phyloP scores from a whole-genome alignment of 2,113 vertebrate species.

The Phaethornis superciliosus region DNA sequence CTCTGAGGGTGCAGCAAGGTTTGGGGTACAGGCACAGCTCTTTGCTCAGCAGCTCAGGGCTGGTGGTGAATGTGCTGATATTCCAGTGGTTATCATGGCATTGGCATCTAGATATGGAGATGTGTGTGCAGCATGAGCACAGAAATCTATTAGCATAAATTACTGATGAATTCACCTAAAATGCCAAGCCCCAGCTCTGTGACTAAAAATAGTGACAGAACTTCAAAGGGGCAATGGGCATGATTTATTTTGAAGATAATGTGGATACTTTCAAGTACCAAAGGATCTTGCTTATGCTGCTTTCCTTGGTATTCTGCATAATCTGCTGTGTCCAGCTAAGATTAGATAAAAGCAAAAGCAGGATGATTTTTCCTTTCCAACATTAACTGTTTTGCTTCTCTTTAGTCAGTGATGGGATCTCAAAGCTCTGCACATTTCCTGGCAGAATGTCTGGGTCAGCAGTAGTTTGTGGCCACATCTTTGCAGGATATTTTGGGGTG shows the following conservation, averaged over 20 bases:
- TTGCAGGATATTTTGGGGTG: too few relatives aligned
- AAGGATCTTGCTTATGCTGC: conserved; percentile 44
- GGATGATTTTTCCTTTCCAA: not conserved
- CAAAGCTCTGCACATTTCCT: not conserved
- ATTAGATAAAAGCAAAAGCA: conserved; percentile 31
- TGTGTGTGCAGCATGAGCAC: accelerated
- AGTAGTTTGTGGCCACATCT: too few relatives aligned
- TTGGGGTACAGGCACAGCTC: accelerated
- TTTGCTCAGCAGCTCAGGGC: accelerated
- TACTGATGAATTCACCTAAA: conserved; percentile 26
- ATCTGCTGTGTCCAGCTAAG: conserved; percentile 45
- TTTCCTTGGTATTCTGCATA: conserved; percentile 12
- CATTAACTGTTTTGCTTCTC: not conserved
- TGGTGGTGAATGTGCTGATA: accelerated
- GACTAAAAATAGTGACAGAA: conserved; percentile 38
- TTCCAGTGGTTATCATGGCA: not conserved
- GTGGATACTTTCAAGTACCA: conserved; percentile 17
- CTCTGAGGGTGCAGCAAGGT: not conserved
- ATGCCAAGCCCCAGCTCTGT: not conserved
- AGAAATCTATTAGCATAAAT: conserved; percentile 50
- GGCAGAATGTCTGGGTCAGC: too few relatives aligned
- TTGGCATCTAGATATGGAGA: not conserved
- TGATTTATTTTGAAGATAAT: conserved; percentile 46
- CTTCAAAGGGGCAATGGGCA: conserved; percentile 62
- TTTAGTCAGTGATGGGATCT: not conserved